Base-by-base conservation (phyloP, 1,140 invertebrate genomes). In the Globodera rostochiensis region DNA sequence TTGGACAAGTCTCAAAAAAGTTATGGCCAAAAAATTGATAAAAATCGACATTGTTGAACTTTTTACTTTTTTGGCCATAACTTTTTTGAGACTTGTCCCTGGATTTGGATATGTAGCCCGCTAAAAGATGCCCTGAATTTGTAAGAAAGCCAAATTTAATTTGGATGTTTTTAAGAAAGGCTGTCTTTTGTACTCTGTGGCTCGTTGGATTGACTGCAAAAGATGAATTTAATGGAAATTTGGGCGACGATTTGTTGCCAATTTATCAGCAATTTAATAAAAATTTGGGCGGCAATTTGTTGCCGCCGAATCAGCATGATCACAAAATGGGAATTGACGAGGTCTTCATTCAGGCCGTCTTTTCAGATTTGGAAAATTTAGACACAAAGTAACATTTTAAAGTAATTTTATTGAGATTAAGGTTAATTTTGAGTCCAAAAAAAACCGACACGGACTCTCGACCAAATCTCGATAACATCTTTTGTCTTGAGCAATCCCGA, bases 121-220 rank as follows among this genome's bases (percentile, higher is more conserved):
- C 25, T 25, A 25, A 25, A 25, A 25, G 25, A 25, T 1, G 25
- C 25, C 25, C 25, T 25, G 36, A 36, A 36, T 36, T 36, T 36
- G 36, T 36, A 36, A 36, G 36, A 36, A 36, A 36, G 3, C 0
- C 36, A 2, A 36, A 70, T 25, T 25, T 25, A 47, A 47, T 47
- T 6, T 11, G n/a, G 0, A 47, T 47, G 47, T 6, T 73, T 25
- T 47, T 73, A 7, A 73, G 71, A 8, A 73, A 8, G 19, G 47
- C 57, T 64, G 19, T 19, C 6, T 49, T 64, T 53, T 76, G 74
- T 36, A 76, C n/a, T 6, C 57, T 76, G 6, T 76, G 74, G 74
- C 19, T 76, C 13, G 50, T 76, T 8, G 74, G 74, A 60, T 19
- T 76, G 66, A 76, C 57, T 15, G 57, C 66, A 3, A 45, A 57